A percentile compares a stretch with the other conserved stretches of the same genome.
phyloP scores from a whole-genome alignment of 2,113 vertebrate genomes.

The Penelope pileata region DNA sequence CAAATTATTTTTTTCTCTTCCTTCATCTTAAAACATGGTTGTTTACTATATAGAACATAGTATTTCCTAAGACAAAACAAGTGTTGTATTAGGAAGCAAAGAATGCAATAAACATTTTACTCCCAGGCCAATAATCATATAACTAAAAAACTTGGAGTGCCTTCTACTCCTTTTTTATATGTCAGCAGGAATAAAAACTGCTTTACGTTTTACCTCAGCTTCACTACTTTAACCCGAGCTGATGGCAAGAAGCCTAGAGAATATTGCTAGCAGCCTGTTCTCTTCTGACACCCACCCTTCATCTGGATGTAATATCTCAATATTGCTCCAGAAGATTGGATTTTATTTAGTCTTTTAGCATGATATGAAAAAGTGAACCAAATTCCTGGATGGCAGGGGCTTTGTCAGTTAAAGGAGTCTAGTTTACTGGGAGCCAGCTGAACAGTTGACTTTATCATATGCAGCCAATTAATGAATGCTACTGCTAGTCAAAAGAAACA shows the following conservation, averaged over 20 bases:
- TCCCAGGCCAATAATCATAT: constrained; percentile 57
- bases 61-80: constrained; percentile 59
- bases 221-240: constrained; percentile 59
- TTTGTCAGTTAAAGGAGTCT: constrained; percentile 61
- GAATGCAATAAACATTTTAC: constrained; percentile 67
- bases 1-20: constrained; percentile 9
- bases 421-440: constrained; percentile 46
- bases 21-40: neutral
- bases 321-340: constrained; percentile 74
- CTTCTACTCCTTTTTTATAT: constrained; percentile 7
- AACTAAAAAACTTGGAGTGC: constrained; percentile 16
- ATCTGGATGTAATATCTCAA: constrained; percentile 79
- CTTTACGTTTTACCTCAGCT: constrained; percentile 51
- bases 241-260: constrained; percentile 76
- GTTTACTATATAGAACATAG: constrained; percentile 15
- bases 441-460: constrained; percentile 60
- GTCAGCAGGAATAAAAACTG: constrained; percentile 54
- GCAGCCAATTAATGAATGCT: constrained; percentile 66
- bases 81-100: constrained; percentile 66
- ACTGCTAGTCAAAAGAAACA: constrained; percentile 63
- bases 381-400: constrained; percentile 64
- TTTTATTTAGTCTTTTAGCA: constrained; percentile 76
- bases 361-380: constrained; percentile 68
- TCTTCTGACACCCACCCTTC: constrained; percentile 71
- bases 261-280: constrained; percentile 72